Base-by-base conservation (phyloP, 2,888 invertebrate species). In the Nemapogon koenigi region DNA sequence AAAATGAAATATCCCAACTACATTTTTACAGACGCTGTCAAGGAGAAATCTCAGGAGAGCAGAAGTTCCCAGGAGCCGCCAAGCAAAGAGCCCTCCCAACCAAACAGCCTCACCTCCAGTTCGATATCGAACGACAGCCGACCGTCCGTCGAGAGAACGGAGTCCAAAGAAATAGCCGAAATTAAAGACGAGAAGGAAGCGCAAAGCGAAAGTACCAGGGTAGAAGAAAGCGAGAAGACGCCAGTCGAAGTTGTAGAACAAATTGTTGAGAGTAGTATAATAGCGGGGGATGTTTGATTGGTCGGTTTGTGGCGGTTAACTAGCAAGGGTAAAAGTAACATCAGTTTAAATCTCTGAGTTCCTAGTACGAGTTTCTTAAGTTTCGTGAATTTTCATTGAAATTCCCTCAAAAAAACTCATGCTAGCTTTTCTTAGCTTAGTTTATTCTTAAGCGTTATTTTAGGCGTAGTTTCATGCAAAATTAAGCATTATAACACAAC, bases 91-190 rank as follows among this genome's bases (percentile, higher is more conserved):
- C 58, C 64, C 0, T 75, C 76, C 2, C 73, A 73, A 43, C 67
- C 76, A 0, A 66, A 69, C 58, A 78, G 76, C 35, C 49, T 75
- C 1, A 70, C 76, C 0, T 75, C 76, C 2, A 72, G 72, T 43
- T 70, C 71, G 4, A 68, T 69, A 45, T 73, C 76, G 2, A 71
- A 60, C 16, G 76, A 78, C 46, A 72, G 71, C 16, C 70, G 71
- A 49, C 65, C 66, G 2, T 66, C 67, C 2, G 70, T 69, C 14
- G 53, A 43, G 30, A 31, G 31, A 10, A 31, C 37, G 11, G 49
- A 60, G 26, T 45, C 52, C 32, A 39, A 46, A 16, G 56, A 59
- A 46, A 58, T 55, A 19, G 46, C 42, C 1, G 37, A 22, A 7
- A 30, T 29, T 7, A 16, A n/a, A 18, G 37, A 36, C 7, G 17